phyloP scores from a whole-genome alignment of 2,888 invertebrate genomes.

The Tenthredo amoena region DNA sequence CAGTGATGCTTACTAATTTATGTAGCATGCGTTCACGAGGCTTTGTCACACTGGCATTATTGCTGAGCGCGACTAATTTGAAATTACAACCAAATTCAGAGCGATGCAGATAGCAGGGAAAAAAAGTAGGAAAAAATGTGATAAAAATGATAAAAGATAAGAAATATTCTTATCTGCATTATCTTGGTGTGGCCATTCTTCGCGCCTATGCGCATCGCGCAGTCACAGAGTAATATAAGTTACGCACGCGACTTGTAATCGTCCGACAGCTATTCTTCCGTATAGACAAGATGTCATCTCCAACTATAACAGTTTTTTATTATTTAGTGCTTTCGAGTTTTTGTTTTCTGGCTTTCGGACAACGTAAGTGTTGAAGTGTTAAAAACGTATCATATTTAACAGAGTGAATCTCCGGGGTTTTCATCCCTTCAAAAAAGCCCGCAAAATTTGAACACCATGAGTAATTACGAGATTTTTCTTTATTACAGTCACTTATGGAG shows the following conservation, averaged over 20 bases:
- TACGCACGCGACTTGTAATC: slow-evolving; percentile 21
- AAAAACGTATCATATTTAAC: not conserved
- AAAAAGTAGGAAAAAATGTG: not conserved
- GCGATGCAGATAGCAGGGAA: not conserved
- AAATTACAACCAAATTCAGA: not conserved
- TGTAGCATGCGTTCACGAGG: not conserved
- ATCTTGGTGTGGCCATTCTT: slow-evolving; percentile 50
- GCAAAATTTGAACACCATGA: not conserved
- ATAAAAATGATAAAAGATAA: slow-evolving; percentile 25
- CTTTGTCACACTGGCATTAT: not conserved
- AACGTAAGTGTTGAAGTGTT: not conserved
- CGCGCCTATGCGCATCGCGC: not conserved
- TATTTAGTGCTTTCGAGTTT: not conserved
- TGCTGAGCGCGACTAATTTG: not conserved
- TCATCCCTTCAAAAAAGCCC: not conserved
- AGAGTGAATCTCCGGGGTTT: not conserved
- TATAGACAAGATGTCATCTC: not conserved
- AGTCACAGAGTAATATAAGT: not conserved
- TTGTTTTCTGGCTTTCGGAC: not conserved
- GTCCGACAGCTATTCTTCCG: not conserved
- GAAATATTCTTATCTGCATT: slow-evolving; percentile 28
- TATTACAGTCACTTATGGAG: slow-evolving; percentile 8
- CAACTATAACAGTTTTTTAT: not conserved
- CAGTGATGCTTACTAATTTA: not conserved
- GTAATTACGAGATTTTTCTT: not conserved